Evolutionary conservation across 2,888 invertebrate genomes (phyloP).

Genomic region (Nomada ruficornis): DNA sequence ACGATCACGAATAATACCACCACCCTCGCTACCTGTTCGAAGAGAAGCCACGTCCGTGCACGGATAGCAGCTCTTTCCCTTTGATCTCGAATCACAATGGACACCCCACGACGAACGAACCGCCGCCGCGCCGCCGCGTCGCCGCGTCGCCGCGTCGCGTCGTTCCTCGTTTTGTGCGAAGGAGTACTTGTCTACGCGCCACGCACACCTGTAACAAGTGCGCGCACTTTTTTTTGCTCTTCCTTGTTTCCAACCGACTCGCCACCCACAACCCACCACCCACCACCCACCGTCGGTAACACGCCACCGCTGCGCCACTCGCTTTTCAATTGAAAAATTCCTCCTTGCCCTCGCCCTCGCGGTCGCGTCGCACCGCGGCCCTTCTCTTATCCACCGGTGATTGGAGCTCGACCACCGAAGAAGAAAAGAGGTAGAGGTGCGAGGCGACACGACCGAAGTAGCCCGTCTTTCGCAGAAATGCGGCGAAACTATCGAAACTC

Average conservation of each 20-base stretch:
- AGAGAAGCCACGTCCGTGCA: slow-evolving; percentile 48
- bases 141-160: too few relatives aligned
- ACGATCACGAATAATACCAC: slow-evolving; percentile 39
- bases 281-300: too few relatives aligned
- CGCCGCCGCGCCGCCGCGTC: too few relatives aligned
- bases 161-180: too few relatives aligned
- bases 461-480: slow-evolving; percentile 14
- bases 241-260: neutral
- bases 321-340: too few relatives aligned
- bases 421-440: neutral
- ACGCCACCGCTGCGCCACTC: too few relatives aligned
- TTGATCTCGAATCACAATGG: slow-evolving; percentile 64
- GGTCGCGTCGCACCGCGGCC: too few relatives aligned
- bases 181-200: too few relatives aligned
- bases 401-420: neutral
- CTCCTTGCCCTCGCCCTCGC: too few relatives aligned
- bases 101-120: slow-evolving; percentile 35
- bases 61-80: slow-evolving; percentile 65
- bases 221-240: neutral
- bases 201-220: neutral
- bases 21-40: slow-evolving; percentile 54
- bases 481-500: neutral
- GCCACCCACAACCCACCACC: too few relatives aligned
- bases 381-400: neutral
- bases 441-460: neutral